Percentiles rank a stretch among this genome's conserved stretches.
Evolutionary conservation across 2,113 vertebrate species (phyloP).

Genomic region (Mystacornis crossleyi): DNA sequence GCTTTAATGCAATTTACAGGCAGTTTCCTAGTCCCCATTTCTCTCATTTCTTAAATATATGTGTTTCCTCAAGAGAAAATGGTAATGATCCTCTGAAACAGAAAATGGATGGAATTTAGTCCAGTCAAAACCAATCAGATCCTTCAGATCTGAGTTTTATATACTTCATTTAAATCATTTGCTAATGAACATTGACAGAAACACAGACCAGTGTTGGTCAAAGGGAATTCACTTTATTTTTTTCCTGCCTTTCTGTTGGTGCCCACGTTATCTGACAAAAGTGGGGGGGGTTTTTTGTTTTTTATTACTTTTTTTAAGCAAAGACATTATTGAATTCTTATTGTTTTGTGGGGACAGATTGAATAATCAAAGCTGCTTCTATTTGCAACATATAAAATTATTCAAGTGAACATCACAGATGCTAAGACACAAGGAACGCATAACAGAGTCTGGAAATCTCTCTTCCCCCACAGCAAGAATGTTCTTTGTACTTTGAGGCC

Average conservation of each 20-base stretch:
- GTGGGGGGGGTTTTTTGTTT: fast-evolving
- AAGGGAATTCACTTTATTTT: neutral
- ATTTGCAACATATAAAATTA: neutral
- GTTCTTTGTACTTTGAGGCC: neutral
- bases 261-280: neutral
- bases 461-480: neutral
- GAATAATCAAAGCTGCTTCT: neutral
- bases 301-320: neutral
- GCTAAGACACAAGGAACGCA: neutral
- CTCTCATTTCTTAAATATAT: conserved; percentile 31
- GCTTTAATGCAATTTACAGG: conserved; percentile 41
- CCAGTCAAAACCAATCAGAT: neutral
- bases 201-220: neutral
- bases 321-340: neutral
- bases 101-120: conserved; percentile 21
- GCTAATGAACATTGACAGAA: neutral
- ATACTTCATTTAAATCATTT: neutral
- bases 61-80: conserved; percentile 12
- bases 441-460: neutral
- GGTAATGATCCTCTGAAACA: conserved; percentile 21
- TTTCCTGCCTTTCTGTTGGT: neutral
- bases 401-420: neutral
- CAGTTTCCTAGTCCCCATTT: conserved; percentile 11
- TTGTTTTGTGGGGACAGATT: neutral
- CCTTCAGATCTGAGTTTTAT: conserved; percentile 1